Evolutionary conservation across 2,888 invertebrate genomes (phyloP).

Genomic region (Yponomeuta cagnagella): DNA sequence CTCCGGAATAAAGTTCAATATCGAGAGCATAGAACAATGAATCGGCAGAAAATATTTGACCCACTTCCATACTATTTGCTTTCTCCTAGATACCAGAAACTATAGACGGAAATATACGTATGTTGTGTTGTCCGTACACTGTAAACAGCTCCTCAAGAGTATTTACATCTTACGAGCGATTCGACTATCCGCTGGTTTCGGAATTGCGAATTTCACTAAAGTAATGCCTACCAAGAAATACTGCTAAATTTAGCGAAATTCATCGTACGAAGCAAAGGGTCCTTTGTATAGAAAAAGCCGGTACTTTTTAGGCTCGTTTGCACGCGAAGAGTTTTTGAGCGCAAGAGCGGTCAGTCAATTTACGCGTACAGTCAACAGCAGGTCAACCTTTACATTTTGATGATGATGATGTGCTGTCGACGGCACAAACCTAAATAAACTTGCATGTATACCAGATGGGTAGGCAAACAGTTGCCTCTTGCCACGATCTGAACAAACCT

Average conservation of each 20-base stretch:
- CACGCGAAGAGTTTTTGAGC: neutral
- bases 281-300: slow-evolving; percentile 17
- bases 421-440: too few species aligned
- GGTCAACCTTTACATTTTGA: too few species aligned
- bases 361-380: too few species aligned
- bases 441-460: too few species aligned
- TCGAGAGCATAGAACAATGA: slow-evolving; percentile 46
- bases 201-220: neutral
- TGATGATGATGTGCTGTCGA: too few species aligned
- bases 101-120: neutral
- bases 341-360: too few species aligned
- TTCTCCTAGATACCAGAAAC: slow-evolving; percentile 17
- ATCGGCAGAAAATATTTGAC: slow-evolving; percentile 47
- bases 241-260: neutral
- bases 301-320: neutral
- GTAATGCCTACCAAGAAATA: slow-evolving; percentile 1
- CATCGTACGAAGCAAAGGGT: slow-evolving; percentile 24
- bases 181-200: too few species aligned
- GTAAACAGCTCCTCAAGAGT: neutral
- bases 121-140: neutral
- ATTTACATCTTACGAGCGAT: neutral
- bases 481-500: too few species aligned
- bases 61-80: slow-evolving; percentile 51
- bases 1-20: slow-evolving; percentile 41
- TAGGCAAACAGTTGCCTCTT: too few species aligned